Evolutionary conservation across 2,888 invertebrate species (phyloP).

Genomic region (Eupithecia subumbrata): DNA sequence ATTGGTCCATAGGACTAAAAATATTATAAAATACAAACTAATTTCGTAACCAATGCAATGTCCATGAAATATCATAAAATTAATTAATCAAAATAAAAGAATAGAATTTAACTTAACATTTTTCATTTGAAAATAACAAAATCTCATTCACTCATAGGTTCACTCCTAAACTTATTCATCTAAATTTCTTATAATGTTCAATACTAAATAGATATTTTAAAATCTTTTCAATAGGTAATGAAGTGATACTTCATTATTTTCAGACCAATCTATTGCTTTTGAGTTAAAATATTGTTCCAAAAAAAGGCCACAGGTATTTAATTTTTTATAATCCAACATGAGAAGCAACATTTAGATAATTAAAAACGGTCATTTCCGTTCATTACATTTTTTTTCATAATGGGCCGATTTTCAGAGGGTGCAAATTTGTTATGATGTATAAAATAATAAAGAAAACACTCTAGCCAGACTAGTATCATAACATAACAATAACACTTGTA

Average conservation of each 20-base stretch:
- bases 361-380: background rate
- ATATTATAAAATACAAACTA: background rate
- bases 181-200: constrained; percentile 54
- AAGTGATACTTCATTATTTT: constrained; percentile 45
- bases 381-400: background rate
- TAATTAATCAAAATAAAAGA: constrained; percentile 63
- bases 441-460: constrained; percentile 16
- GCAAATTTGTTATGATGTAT: background rate
- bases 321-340: background rate
- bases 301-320: background rate
- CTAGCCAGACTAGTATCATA: constrained; percentile 39
- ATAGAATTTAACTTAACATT: constrained; percentile 71
- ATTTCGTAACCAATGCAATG: background rate
- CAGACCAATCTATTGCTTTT: constrained; percentile 50
- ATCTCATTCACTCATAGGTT: constrained; percentile 53
- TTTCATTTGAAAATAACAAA: constrained; percentile 59
- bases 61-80: constrained; percentile 1
- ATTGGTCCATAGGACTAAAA: background rate
- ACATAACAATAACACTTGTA: constrained; percentile 47
- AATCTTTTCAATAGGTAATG: constrained; percentile 40
- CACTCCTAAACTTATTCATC: constrained; percentile 49
- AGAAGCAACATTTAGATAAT: background rate
- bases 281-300: background rate
- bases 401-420: background rate
- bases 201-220: constrained; percentile 53